These are phyloP conservation scores for Meteorus sp. DNA, from an alignment of 1,140 invertebrate genomes.

Conservation along the genomic window DNA sequence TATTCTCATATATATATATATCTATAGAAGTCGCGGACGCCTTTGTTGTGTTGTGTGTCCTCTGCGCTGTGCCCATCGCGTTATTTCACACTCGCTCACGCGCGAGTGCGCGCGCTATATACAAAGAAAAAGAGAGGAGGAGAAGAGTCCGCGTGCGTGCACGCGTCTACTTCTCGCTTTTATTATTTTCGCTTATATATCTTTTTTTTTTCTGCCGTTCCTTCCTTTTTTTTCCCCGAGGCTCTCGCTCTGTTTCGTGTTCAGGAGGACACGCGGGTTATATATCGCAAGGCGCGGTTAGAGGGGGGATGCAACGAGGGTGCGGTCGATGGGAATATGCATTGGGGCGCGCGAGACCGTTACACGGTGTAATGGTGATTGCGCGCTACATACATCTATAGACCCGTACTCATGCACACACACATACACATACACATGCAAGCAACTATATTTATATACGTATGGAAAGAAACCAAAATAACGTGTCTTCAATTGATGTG, in stretches of 20 bases:
- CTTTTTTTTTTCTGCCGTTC: background rate
- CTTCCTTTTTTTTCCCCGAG: background rate
- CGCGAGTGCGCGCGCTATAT: too few relatives aligned
- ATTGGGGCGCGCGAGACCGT: conserved; percentile 12
- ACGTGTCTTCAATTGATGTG: too few relatives aligned
- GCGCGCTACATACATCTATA: too few relatives aligned
- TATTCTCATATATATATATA: too few relatives aligned
- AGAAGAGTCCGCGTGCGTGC: conserved; percentile 20
- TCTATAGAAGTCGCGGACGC: conserved; percentile 9
- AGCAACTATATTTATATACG: too few relatives aligned
- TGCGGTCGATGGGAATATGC: conserved; percentile 17
- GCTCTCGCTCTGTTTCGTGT: background rate
- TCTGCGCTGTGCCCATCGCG: conserved; percentile 51
- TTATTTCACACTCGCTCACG: conserved; percentile 53
- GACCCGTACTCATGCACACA: too few relatives aligned
- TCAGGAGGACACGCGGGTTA: background rate
- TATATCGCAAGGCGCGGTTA: background rate
- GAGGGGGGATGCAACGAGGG: conserved; percentile 9
- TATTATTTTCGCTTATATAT: background rate
- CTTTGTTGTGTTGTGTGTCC: conserved; percentile 46
- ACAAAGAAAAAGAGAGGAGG: too few relatives aligned
- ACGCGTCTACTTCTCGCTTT: conserved; percentile 5
- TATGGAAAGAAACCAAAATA: too few relatives aligned
- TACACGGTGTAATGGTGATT: conserved; percentile 18
- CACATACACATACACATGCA: too few relatives aligned